Conservation (phyloP, 2,797 vertebrate species). For the Phalanger gymnotis region DNA sequence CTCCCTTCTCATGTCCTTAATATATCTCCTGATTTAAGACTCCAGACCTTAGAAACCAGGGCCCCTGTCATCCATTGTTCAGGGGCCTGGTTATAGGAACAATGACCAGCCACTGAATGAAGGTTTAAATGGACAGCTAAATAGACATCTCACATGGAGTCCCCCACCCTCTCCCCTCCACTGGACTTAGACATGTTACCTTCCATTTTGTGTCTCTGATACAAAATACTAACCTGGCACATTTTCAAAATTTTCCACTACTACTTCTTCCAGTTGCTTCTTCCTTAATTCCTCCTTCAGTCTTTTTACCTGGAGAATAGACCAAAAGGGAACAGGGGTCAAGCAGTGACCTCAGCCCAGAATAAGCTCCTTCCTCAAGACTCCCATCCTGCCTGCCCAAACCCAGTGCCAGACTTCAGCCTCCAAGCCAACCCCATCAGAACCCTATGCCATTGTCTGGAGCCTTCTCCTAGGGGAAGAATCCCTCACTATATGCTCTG, state of each 20-base stretch:
- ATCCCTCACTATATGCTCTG: background rate
- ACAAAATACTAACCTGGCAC: slow-evolving; percentile 89
- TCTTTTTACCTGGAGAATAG: slow-evolving; percentile 83
- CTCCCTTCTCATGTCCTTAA: background rate
- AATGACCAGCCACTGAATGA: background rate
- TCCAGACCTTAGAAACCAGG: background rate
- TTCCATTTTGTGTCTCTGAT: background rate
- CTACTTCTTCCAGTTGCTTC: slow-evolving; percentile 80
- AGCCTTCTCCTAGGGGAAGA: background rate
- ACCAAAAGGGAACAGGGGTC: background rate
- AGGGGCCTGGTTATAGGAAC: background rate
- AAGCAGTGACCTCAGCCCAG: background rate
- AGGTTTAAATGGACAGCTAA: background rate
- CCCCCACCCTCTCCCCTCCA: background rate
- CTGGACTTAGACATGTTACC: background rate
- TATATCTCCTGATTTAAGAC: background rate
- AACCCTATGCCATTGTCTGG: background rate
- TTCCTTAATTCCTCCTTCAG: slow-evolving; percentile 86
- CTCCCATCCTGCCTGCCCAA: background rate
- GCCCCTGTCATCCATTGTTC: background rate
- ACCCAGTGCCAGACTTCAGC: background rate
- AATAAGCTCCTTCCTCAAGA: background rate
- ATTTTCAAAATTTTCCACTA: slow-evolving; percentile 91
- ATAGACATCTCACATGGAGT: background rate
- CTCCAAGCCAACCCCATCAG: background rate